A percentile compares a stretch with the other conserved stretches of the same genome.
These are phyloP conservation scores for Limnothrissa miodon DNA, from an alignment of 2,113 vertebrate genomes.

Conservation along the genomic window DNA sequence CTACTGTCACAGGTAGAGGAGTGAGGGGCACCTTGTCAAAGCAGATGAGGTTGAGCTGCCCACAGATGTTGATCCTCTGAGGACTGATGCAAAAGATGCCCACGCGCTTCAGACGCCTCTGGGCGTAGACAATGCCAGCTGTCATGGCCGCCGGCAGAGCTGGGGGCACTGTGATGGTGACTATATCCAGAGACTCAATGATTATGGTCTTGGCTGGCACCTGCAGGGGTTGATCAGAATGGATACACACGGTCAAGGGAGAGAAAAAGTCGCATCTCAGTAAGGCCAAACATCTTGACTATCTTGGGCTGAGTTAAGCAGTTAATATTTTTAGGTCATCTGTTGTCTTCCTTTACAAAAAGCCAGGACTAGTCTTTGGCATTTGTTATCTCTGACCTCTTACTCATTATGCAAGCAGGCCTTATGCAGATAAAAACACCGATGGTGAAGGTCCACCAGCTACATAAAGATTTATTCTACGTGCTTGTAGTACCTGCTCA, in stretches of 20 bases:
- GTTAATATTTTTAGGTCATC: neutral
- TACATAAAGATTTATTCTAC: neutral
- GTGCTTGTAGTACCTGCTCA: neutral
- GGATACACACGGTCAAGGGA: neutral
- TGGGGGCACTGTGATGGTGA: constrained; percentile 97
- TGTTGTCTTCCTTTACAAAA: neutral
- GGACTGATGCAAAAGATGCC: constrained; percentile 98
- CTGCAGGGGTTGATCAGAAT: constrained; percentile 58
- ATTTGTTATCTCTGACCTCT: neutral
- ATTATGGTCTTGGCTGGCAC: constrained; percentile 81
- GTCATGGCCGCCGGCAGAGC: constrained; percentile 97
- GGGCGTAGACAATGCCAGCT: constrained; percentile 95
- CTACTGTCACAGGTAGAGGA: neutral
- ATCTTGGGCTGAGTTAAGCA: neutral
- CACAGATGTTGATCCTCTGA: constrained; percentile 97
- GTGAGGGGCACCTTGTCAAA: constrained; percentile 79
- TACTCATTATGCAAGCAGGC: neutral
- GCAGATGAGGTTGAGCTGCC: constrained; percentile 94
- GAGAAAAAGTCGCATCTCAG: neutral
- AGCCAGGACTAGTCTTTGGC: neutral
- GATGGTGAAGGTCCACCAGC: neutral
- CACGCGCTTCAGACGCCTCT: constrained; percentile 83
- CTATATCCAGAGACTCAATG: constrained; percentile 93
- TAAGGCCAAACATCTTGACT: neutral
- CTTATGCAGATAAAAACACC: neutral